Conservation (phyloP, 2,797 vertebrate genomes). For the Presbytis comata region DNA sequence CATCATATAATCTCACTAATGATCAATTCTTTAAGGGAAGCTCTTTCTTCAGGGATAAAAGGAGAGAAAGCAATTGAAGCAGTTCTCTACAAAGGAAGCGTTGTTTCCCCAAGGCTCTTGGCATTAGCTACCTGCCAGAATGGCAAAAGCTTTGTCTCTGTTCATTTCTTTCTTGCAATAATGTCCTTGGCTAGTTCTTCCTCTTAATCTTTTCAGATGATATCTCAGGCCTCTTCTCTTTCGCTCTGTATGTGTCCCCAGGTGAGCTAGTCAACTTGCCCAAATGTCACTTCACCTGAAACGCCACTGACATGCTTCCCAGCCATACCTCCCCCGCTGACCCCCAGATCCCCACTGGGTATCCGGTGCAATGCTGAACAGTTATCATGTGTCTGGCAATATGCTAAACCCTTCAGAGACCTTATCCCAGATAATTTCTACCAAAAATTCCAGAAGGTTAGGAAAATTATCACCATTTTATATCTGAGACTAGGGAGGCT, state of each 20-base stretch:
- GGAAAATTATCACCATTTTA: neutral
- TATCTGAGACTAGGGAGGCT: neutral
- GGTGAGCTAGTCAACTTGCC: neutral
- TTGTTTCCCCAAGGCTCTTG: neutral
- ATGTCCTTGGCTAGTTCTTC: neutral
- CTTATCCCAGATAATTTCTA: neutral
- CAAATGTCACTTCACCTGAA: slow-evolving; percentile 2
- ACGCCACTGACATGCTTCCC: neutral
- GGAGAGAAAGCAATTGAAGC: neutral
- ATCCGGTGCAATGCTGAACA: neutral
- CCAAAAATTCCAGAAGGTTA: neutral
- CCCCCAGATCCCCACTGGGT: neutral
- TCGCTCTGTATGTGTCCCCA: neutral
- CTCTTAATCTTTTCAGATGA: neutral
- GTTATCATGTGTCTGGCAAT: neutral
- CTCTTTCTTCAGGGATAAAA: slow-evolving; percentile 46
- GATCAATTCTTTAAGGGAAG: neutral
- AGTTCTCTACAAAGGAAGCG: neutral
- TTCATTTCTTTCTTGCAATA: neutral
- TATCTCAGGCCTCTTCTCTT: neutral
- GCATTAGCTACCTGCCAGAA: neutral
- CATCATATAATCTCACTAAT: slow-evolving; percentile 35
- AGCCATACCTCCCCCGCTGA: neutral
- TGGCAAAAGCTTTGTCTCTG: neutral
- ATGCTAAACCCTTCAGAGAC: neutral